phyloP scores from a whole-genome alignment of 2,888 invertebrate genomes.

The Agonopterix subpropinquella region DNA sequence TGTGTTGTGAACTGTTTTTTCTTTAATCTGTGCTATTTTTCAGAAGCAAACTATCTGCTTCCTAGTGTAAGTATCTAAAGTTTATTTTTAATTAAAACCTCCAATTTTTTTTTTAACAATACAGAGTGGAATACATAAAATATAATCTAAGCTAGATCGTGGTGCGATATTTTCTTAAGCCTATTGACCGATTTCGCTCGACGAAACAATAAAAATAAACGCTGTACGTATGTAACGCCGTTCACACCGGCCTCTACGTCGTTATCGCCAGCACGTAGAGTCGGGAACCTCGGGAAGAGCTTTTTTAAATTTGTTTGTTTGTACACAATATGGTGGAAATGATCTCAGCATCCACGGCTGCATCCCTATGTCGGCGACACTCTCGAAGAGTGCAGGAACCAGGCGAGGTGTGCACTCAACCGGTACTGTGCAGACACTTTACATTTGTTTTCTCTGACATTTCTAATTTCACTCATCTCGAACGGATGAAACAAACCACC shows the following conservation, averaged over 20 bases:
- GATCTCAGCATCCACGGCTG: background rate
- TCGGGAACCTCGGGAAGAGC: no score
- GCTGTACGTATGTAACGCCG: background rate
- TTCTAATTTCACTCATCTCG: constrained; percentile 45
- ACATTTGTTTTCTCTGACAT: constrained; percentile 41
- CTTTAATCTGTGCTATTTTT: constrained; percentile 36
- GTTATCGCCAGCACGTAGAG: no score
- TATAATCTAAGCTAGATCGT: no score
- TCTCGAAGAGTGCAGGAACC: background rate
- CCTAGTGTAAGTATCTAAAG: no score
- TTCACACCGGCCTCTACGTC: background rate
- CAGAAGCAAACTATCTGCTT: constrained; percentile 11
- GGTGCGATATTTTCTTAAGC: background rate
- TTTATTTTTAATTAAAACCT: no score
- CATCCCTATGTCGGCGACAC: background rate
- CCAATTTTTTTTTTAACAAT: no score
- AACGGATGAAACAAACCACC: constrained; percentile 1
- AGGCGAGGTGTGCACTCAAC: constrained; percentile 8
- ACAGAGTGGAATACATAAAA: no score
- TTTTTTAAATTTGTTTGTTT: background rate
- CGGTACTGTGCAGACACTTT: constrained; percentile 15
- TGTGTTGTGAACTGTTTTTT: constrained; percentile 47
- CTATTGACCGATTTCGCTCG: constrained; percentile 17
- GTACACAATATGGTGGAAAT: background rate
- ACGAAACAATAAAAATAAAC: constrained; percentile 19